These are phyloP conservation scores for Anser cygnoides DNA, from an alignment of 2,113 vertebrate genomes.

Conservation along the genomic window DNA sequence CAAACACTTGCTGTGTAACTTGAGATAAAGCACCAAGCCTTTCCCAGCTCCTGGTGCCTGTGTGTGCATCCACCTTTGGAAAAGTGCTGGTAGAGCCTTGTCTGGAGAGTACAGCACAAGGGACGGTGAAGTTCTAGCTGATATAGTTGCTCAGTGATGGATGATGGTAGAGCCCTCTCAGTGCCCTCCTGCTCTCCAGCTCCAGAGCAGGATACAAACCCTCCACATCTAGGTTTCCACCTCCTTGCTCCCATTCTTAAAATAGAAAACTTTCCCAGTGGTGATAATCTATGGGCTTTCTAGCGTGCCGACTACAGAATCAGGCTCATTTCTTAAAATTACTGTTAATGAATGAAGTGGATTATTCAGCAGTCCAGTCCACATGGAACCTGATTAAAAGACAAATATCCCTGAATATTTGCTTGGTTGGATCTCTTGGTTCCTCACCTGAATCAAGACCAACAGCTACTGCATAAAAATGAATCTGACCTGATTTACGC, in stretches of 20 bases:
- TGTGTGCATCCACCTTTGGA: neutral
- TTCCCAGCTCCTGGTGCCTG: neutral
- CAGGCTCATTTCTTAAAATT: neutral
- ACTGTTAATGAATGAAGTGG: neutral
- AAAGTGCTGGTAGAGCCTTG: neutral
- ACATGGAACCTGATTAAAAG: constrained; percentile 1
- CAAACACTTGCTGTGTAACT: neutral
- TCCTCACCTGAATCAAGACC: neutral
- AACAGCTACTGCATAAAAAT: constrained; percentile 45
- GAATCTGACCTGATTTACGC: constrained; percentile 30
- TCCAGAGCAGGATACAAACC: neutral
- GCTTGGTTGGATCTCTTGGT: neutral
- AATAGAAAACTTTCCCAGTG: neutral
- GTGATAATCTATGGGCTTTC: neutral
- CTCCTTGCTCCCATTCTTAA: neutral
- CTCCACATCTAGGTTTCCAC: neutral
- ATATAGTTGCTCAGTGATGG: neutral
- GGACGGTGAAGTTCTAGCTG: neutral
- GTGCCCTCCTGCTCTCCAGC: neutral
- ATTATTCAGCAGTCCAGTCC: neutral
- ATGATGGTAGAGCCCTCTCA: neutral
- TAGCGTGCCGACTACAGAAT: neutral
- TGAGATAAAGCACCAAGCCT: neutral
- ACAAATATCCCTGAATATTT: constrained; percentile 7
- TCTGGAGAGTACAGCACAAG: neutral